Evolutionary conservation across 2,797 vertebrate genomes (phyloP).

Genomic region (Cyclopterus lumpus): DNA sequence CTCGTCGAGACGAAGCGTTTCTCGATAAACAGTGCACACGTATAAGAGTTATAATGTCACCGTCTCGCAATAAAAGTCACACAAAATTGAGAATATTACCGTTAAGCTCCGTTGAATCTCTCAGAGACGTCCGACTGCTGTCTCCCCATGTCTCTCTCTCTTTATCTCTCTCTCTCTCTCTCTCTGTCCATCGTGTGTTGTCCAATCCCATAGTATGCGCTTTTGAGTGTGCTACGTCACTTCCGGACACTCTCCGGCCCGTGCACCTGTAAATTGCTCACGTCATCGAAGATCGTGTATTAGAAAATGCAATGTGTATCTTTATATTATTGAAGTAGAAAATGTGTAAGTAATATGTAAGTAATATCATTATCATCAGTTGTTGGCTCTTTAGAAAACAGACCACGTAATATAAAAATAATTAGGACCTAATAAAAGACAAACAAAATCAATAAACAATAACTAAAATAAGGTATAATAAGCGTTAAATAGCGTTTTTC

Average conservation of each 20-base stretch:
- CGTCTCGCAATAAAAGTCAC: fast-evolving
- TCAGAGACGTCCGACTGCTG: conserved; percentile 34
- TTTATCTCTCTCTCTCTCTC: background rate
- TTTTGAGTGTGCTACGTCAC: conserved; percentile 76
- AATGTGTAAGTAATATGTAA: background rate
- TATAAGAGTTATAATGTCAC: background rate
- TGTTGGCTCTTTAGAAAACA: background rate
- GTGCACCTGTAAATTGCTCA: conserved; percentile 72
- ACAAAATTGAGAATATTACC: conserved; percentile 54
- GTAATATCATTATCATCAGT: background rate
- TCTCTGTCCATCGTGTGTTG: too few species aligned
- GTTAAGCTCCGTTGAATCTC: conserved; percentile 16
- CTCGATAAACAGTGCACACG: fast-evolving
- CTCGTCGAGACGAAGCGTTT: background rate
- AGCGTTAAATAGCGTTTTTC: background rate
- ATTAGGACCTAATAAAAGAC: background rate
- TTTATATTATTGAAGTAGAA: background rate
- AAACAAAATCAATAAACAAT: background rate
- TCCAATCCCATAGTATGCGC: conserved; percentile 47
- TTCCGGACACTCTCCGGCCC: conserved; percentile 69
- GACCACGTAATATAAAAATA: background rate
- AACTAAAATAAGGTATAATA: too few species aligned
- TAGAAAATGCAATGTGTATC: fast-evolving
- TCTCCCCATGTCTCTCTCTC: background rate
- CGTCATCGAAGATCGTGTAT: conserved; percentile 63